Base-by-base conservation (phyloP, 2,113 vertebrate genomes). In the Petrocephalus zakoni region DNA sequence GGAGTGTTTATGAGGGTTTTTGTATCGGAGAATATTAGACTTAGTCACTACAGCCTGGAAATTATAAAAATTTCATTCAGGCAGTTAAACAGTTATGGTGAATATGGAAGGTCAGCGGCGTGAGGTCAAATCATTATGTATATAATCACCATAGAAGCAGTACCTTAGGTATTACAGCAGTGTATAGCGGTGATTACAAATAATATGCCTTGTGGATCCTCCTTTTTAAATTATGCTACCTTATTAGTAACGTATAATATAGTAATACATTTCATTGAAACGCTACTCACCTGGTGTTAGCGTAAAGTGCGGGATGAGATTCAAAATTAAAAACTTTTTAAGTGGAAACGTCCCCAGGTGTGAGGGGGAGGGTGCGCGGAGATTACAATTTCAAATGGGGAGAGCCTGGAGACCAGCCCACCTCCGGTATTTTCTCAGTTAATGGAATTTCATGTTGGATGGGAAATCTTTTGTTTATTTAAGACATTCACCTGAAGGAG, bases 391-490 rank as follows among this genome's bases (percentile, higher is more conserved):
- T 89, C 86, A 89, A 87, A 89, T 89, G 53, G 85, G 51, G 72
- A 86, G 88, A 86, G 84, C 88, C 88, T 78, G 51, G 89, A 89
- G 89, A 89, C 52, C 85, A 42, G 72, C 37, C 22, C 88, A 52
- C 49, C 89, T 10, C 42, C 61, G 42, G 52, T 89, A 89, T 89
- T 89, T 89, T 89, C 68, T 89, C 86, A 29, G 68, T 82, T 89
- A 89, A 89, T 87, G 86, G 89, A 89, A 89, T 89, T 89, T 89
- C 89, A 89, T 87, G 85, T 89, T 82, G 86, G 85, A 87, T 87
- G 89, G 64, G 29, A 89, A 89, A 87, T 51, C 68, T 82, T 87
- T 81, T 89, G 68, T 89, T 89, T 89, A 87, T 87, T 87, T 89
- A 87, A 89, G 86, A 81, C 37, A 37, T 87, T 58, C 85, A 89